These are phyloP conservation scores for Caenorhabditis panamensis DNA, from an alignment of 2,888 invertebrate genomes.

Conservation along the genomic window DNA sequence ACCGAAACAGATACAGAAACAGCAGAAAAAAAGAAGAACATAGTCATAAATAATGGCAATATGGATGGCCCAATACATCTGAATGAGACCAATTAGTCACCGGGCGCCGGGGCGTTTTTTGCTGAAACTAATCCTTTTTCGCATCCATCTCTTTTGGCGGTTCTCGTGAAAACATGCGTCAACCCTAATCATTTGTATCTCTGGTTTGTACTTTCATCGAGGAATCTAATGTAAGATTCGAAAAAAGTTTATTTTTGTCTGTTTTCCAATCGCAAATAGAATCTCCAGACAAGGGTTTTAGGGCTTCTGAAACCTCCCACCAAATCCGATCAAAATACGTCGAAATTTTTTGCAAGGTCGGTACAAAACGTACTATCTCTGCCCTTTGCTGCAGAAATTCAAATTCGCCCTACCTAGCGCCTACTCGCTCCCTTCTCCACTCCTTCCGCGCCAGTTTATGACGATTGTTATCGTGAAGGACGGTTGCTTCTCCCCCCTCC, in stretches of 20 bases:
- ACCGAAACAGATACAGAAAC: no score
- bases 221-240: no score
- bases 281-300: no score
- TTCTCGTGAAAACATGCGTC: not conserved
- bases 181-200: no score
- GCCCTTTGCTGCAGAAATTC: not conserved
- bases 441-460: slow-evolving; percentile 18
- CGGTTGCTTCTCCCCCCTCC: not conserved
- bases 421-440: not conserved
- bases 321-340: no score
- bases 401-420: not conserved
- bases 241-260: no score
- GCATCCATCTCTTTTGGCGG: not conserved
- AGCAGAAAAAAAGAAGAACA: slow-evolving; percentile 27
- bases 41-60: slow-evolving; percentile 50
- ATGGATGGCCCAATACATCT: slow-evolving; percentile 16
- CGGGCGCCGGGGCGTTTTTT: slow-evolving; percentile 17
- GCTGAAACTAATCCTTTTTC: slow-evolving; percentile 37
- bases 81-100: slow-evolving; percentile 51
- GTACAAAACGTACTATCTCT: not conserved
- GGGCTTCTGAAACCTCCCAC: no score
- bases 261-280: no score
- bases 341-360: no score
- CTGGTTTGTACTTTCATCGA: no score
- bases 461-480: slow-evolving; percentile 12